Evolutionary conservation across 1,140 invertebrate genomes (phyloP).

Genomic region (Rhopalosiphum padi): DNA sequence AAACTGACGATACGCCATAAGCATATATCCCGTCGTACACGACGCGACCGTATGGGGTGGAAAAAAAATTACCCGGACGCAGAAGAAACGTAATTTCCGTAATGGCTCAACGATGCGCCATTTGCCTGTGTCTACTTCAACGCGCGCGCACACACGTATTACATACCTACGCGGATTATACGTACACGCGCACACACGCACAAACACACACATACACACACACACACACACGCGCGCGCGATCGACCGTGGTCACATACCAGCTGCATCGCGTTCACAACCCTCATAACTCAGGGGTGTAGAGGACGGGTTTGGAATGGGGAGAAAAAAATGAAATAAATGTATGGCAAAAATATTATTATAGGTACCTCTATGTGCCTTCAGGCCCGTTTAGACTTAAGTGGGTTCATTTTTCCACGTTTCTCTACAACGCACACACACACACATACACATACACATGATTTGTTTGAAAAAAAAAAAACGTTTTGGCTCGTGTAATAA

Average conservation of each 20-base stretch:
- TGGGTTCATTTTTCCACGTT: constrained; percentile 51
- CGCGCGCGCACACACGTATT: not conserved
- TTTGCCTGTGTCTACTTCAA: constrained; percentile 28
- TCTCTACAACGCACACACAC: not conserved
- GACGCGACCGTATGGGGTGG: not conserved
- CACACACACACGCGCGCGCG: not conserved
- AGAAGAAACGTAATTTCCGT: constrained; percentile 36
- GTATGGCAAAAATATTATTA: constrained; percentile 37
- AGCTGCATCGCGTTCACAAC: constrained; percentile 39
- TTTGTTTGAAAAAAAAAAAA: constrained; percentile 35
- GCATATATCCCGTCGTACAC: too few relatives aligned
- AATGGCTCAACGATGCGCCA: constrained; percentile 32
- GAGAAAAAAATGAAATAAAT: not conserved
- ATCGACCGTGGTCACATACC: constrained; percentile 38
- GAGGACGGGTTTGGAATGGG: not conserved
- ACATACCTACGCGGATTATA: not conserved
- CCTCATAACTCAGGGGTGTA: constrained; percentile 39
- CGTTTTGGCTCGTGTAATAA: constrained; percentile 32
- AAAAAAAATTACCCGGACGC: constrained; percentile 16
- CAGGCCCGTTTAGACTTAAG: constrained; percentile 40
- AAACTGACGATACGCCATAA: too few relatives aligned
- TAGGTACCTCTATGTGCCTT: constrained; percentile 25
- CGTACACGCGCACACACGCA: not conserved
- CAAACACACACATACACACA: too few relatives aligned
- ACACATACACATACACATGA: not conserved